Conservation (phyloP, 2,888 invertebrate genomes). For the Syrphus vitripennis region DNA sequence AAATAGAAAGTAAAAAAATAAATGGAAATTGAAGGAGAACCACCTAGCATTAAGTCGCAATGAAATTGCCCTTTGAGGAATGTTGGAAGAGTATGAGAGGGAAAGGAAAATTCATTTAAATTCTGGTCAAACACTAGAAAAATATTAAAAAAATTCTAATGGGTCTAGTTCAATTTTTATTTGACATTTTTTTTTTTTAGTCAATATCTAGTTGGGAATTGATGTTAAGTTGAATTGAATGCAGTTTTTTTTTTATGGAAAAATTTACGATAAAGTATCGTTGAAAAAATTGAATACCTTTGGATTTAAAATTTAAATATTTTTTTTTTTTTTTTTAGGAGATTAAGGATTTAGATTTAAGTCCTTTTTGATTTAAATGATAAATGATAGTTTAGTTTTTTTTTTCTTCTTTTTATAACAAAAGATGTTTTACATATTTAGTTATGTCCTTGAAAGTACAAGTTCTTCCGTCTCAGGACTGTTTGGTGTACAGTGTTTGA, state of each 20-base stretch:
- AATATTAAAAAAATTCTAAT: constrained; percentile 63
- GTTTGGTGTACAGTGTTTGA: too few relatives aligned
- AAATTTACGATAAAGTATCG: background rate
- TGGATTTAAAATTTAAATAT: background rate
- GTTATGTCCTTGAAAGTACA: too few relatives aligned
- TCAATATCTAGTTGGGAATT: constrained; percentile 41
- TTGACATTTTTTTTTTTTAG: constrained; percentile 22
- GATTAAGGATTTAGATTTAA: too few relatives aligned
- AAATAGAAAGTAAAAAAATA: constrained; percentile 15
- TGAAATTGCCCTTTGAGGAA: background rate
- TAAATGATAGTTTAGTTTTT: too few relatives aligned
- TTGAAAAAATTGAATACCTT: background rate
- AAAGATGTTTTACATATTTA: too few relatives aligned
- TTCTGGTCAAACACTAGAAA: constrained; percentile 60
- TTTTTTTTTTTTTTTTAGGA: too few relatives aligned
- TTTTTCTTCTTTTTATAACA: too few relatives aligned
- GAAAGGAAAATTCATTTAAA: constrained; percentile 35
- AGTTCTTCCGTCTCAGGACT: too few relatives aligned
- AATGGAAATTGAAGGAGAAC: constrained; percentile 2
- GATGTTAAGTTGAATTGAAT: background rate
- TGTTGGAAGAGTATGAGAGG: background rate
- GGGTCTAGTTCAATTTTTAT: constrained; percentile 15
- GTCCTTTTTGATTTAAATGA: too few relatives aligned
- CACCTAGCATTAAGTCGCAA: background rate
- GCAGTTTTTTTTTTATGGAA: background rate